Percentiles rank a stretch among this genome's conserved stretches.
phyloP scores from a whole-genome alignment of 2,113 vertebrate species.

The Pollachius pollachius region DNA sequence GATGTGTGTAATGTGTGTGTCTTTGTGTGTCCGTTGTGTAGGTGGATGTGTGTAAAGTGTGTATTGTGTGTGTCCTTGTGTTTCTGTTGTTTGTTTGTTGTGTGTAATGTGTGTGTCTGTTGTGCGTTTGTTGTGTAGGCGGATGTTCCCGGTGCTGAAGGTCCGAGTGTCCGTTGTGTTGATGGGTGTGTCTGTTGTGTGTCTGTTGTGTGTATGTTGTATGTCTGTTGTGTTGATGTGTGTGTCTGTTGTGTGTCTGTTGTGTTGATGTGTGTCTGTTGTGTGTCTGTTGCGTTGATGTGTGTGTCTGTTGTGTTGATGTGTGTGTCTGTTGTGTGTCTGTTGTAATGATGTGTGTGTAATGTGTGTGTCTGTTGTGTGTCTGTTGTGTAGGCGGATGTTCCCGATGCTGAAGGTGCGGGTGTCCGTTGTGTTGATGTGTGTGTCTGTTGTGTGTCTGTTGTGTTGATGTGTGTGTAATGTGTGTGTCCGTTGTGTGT shows the following conservation, averaged over 20 bases:
- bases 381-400: slow-evolving; percentile 80
- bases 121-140: slow-evolving; percentile 82
- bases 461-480: neutral
- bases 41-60: neutral
- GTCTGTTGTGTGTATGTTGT: too few relatives aligned
- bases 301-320: neutral
- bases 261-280: neutral
- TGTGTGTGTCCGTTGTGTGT: slow-evolving; percentile 8
- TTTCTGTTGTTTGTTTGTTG: neutral
- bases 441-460: slow-evolving; percentile 3
- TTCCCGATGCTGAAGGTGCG: slow-evolving; percentile 94
- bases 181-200: too few relatives aligned
- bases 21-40: slow-evolving; percentile 7
- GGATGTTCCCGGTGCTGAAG: neutral
- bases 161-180: neutral
- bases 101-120: neutral
- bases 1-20: neutral
- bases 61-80: neutral
- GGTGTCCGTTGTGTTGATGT: slow-evolving; percentile 67
- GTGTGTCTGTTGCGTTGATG: slow-evolving; percentile 2
- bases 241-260: neutral
- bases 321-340: slow-evolving; percentile 17
- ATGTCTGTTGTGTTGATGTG: too few relatives aligned
- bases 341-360: neutral
- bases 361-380: too few relatives aligned